Evolutionary conservation across 2,797 vertebrate species (phyloP).

Genomic region (Orestias chungarensis): DNA sequence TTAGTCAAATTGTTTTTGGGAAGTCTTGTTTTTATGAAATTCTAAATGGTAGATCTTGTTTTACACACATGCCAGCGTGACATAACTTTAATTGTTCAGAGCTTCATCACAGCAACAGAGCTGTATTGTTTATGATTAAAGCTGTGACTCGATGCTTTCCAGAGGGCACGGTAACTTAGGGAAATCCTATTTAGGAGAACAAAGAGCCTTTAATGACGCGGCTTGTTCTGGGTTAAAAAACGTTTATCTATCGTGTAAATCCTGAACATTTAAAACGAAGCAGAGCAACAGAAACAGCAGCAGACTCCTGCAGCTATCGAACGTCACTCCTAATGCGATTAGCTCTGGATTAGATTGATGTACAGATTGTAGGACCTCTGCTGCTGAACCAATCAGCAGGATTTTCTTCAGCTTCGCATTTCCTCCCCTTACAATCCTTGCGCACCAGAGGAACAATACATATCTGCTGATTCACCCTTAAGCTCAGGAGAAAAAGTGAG

Average conservation of each 20-base stretch:
- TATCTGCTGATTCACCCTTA: background rate
- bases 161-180: background rate
- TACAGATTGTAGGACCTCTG: slow-evolving; percentile 31
- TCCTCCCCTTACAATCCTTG: no score
- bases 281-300: slow-evolving; percentile 1
- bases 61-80: background rate
- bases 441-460: background rate
- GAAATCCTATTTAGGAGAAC: slow-evolving; percentile 14
- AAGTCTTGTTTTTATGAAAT: background rate
- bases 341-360: slow-evolving; percentile 68
- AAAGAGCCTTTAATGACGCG: background rate
- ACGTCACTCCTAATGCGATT: slow-evolving; percentile 69
- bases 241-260: background rate
- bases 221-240: slow-evolving; percentile 10
- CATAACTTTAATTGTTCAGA: slow-evolving; percentile 22
- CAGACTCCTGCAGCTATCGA: slow-evolving; percentile 20
- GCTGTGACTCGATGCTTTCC: slow-evolving; percentile 2
- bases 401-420: slow-evolving; percentile 22
- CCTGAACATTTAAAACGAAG: background rate
- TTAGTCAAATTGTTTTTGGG: background rate
- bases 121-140: slow-evolving; percentile 14
- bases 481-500: background rate
- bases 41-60: background rate
- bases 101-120: slow-evolving; percentile 18
- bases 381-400: slow-evolving; percentile 32